These are phyloP conservation scores for Liasis olivaceus DNA, from an alignment of 2,797 vertebrate genomes.

Conservation along the genomic window DNA sequence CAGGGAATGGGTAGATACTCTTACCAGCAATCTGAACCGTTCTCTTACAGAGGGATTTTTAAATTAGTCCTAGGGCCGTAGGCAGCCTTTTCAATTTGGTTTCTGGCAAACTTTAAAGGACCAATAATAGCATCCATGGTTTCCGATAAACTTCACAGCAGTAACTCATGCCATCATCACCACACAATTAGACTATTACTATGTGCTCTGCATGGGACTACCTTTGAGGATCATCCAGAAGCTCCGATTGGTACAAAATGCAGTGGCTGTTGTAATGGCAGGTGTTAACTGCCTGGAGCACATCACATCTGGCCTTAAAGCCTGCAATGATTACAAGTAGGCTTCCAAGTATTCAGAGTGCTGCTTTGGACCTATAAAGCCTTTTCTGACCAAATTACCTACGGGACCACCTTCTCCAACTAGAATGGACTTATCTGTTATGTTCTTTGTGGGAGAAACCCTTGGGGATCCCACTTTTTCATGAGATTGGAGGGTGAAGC, in stretches of 20 bases:
- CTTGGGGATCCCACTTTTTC: neutral
- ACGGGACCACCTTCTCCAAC: neutral
- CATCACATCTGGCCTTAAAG: neutral
- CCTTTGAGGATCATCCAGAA: neutral
- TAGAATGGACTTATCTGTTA: neutral
- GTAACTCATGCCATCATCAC: neutral
- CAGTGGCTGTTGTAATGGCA: neutral
- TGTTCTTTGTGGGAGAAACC: neutral
- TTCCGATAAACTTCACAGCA: neutral
- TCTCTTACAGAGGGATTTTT: neutral
- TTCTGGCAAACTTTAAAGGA: neutral
- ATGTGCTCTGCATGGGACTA: neutral
- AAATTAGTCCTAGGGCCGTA: neutral
- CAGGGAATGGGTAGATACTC: neutral
- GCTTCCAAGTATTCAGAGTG: neutral
- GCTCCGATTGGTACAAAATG: neutral
- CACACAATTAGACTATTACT: neutral
- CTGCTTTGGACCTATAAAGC: neutral
- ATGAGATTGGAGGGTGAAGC: neutral
- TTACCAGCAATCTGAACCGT: neutral
- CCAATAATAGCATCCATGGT: neutral
- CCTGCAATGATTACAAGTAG: neutral
- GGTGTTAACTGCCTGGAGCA: neutral
- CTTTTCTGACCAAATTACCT: neutral
- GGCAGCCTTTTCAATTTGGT: neutral